These are phyloP conservation scores for Oophaga pumilio DNA, from an alignment of 2,113 vertebrate genomes.

Conservation along the genomic window DNA sequence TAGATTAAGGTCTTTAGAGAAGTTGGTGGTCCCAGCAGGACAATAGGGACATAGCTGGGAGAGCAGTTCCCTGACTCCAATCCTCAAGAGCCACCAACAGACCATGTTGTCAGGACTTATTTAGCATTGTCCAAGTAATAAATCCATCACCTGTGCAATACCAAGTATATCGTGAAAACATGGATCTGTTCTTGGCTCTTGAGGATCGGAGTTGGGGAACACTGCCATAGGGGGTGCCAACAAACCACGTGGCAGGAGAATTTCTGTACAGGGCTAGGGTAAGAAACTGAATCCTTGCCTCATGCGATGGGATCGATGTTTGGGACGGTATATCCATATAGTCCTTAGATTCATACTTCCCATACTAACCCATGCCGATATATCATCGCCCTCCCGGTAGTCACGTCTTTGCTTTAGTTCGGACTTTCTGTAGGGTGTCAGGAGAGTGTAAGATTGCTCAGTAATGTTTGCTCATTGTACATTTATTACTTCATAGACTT, in stretches of 20 bases:
- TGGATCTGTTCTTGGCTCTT: no score
- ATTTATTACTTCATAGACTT: neutral
- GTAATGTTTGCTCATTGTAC: conserved; percentile 1
- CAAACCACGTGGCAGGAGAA: neutral
- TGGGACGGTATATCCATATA: neutral
- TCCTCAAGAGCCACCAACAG: no score
- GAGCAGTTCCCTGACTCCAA: neutral
- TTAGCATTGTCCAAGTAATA: no score
- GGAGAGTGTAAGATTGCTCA: neutral
- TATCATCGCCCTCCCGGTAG: neutral
- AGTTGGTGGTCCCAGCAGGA: neutral
- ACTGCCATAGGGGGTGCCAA: neutral
- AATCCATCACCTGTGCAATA: no score
- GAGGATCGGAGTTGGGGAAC: no score
- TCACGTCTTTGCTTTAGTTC: neutral
- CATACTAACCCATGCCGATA: neutral
- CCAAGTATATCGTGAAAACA: no score
- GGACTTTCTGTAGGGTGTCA: neutral
- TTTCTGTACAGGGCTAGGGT: neutral
- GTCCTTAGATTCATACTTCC: neutral
- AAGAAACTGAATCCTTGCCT: neutral
- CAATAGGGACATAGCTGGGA: neutral
- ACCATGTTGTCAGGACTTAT: no score
- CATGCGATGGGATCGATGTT: no score
- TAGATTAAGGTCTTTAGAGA: neutral